A percentile compares a stretch with the other conserved stretches of the same genome.
phyloP scores from a whole-genome alignment of 2,888 invertebrate genomes.

The Ethmia dodecea region DNA sequence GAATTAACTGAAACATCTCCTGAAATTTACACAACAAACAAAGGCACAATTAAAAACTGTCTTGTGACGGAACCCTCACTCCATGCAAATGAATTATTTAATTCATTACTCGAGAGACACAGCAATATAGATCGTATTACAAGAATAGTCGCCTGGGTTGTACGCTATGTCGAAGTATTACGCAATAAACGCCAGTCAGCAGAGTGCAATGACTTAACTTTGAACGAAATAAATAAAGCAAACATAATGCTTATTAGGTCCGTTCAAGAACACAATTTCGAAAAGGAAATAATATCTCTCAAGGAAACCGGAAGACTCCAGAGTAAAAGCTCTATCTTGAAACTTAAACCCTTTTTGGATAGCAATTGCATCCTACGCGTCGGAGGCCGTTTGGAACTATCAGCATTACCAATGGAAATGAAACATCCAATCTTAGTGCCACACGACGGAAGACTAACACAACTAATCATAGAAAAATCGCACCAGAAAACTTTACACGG shows the following conservation, averaged over 20 bases:
- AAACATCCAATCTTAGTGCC: background rate
- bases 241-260: background rate
- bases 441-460: background rate
- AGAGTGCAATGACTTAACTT: background rate
- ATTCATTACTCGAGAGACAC: background rate
- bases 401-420: background rate
- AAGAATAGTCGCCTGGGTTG: background rate
- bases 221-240: background rate
- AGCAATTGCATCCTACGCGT: background rate
- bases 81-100: background rate
- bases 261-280: background rate
- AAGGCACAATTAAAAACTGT: background rate
- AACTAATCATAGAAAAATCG: constrained; percentile 4
- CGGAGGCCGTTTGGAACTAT: background rate
- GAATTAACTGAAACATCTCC: background rate
- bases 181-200: background rate
- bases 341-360: background rate
- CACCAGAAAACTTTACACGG: constrained; percentile 3
- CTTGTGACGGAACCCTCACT: background rate
- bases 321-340: background rate
- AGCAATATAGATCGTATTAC: too few species aligned
- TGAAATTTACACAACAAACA: background rate
- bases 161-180: background rate
- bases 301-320: background rate
- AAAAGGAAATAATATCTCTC: background rate